phyloP scores from a whole-genome alignment of 2,797 vertebrate genomes.

The Coranthus polyacanthus region DNA sequence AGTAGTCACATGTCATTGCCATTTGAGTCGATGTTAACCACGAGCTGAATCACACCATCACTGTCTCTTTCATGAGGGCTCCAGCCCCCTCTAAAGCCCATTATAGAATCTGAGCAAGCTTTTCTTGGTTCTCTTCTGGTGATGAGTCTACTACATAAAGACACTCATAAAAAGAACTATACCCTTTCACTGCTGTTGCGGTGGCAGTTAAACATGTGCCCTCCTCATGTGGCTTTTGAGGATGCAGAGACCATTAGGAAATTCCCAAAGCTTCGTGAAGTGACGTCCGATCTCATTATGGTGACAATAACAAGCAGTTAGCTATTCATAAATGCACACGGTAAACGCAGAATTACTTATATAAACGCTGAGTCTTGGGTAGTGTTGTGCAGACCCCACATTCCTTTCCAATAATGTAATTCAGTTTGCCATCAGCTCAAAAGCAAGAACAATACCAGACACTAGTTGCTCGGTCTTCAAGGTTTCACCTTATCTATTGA shows the following conservation, averaged over 20 bases:
- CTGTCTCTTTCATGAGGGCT: constrained; percentile 63
- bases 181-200: constrained; percentile 73
- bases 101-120: constrained; percentile 61
- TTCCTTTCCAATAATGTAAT: constrained; percentile 37
- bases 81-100: constrained; percentile 36
- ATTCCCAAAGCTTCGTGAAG: constrained; percentile 62
- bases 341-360: constrained; percentile 26
- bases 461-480: constrained; percentile 18
- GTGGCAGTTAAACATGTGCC: constrained; percentile 61
- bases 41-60: constrained; percentile 64
- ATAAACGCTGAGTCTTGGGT: constrained; percentile 15
- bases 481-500: constrained; percentile 46
- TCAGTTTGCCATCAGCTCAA: constrained; percentile 28
- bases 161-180: constrained; percentile 58
- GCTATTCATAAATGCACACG: constrained; percentile 44
- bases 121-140: constrained; percentile 60
- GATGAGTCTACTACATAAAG: constrained; percentile 71
- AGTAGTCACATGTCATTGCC: constrained; percentile 24
- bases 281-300: constrained; percentile 69
- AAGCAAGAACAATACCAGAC: constrained; percentile 40
- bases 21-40: constrained; percentile 50
- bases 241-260: constrained; percentile 63
- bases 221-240: constrained; percentile 68
- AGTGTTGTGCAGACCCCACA: constrained; percentile 31
- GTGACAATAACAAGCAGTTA: constrained; percentile 58